Conservation (phyloP, 1,140 invertebrate genomes). For the Drosophila watanabei region DNA sequence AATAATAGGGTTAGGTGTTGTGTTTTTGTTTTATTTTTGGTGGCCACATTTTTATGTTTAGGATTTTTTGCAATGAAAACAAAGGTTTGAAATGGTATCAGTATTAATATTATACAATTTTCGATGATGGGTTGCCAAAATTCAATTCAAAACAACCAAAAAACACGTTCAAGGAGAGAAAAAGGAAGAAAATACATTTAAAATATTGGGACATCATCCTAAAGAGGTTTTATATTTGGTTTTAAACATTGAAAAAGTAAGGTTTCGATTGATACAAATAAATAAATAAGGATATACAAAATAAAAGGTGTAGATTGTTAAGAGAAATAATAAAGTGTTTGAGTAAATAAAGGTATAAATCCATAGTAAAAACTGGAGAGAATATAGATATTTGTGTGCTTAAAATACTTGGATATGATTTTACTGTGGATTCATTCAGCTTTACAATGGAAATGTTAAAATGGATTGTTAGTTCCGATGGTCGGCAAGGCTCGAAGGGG, state of each 20-base stretch:
- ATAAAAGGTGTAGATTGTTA: neutral
- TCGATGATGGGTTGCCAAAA: constrained; percentile 58
- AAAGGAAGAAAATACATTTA: constrained; percentile 74
- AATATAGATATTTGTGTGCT: neutral
- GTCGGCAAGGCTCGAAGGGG: constrained; percentile 1
- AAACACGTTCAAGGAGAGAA: constrained; percentile 69
- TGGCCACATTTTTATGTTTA: constrained; percentile 64
- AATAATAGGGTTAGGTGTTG: constrained; percentile 41
- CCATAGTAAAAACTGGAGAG: constrained; percentile 8
- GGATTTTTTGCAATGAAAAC: constrained; percentile 55
- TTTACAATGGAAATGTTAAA: neutral
- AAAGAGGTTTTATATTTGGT: constrained; percentile 18
- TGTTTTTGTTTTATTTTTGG: constrained; percentile 37
- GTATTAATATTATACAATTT: constrained; percentile 42
- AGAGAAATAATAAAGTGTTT: neutral
- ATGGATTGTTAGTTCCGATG: constrained; percentile 15
- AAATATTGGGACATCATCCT: constrained; percentile 57
- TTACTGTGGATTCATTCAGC: constrained; percentile 22
- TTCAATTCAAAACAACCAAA: constrained; percentile 56
- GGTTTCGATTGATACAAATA: constrained; percentile 9
- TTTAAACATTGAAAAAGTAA: constrained; percentile 31
- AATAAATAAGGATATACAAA: constrained; percentile 5
- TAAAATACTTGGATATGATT: neutral
- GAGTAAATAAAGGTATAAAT: constrained; percentile 3
- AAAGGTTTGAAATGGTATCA: constrained; percentile 58